Conservation (phyloP, 2,797 vertebrate species). For the Pseudopleuronectes americanus region DNA sequence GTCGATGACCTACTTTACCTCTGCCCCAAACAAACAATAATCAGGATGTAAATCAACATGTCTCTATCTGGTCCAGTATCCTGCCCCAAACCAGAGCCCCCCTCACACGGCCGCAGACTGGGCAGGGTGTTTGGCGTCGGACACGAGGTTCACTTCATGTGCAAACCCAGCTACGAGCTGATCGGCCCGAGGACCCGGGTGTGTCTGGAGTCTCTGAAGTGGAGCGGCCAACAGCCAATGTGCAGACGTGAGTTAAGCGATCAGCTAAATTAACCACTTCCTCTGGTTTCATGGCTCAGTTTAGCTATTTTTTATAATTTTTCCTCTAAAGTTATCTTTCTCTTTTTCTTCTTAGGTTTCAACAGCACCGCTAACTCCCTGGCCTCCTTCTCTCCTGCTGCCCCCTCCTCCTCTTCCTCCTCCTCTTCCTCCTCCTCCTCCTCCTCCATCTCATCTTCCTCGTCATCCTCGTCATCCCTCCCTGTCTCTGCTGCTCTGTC, state of each 20-base stretch:
- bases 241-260: conserved; percentile 81
- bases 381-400: conserved; percentile 48
- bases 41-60: not conserved
- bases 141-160: conserved; percentile 89
- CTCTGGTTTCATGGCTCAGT: not conserved
- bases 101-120: conserved; percentile 82
- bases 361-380: conserved; percentile 51
- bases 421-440: conserved; percentile 22
- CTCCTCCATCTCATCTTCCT: conserved; percentile 3
- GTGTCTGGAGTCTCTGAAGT: conserved; percentile 83
- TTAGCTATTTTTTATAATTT: not conserved
- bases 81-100: conserved; percentile 79
- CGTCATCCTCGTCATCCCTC: conserved; percentile 2
- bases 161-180: conserved; percentile 81
- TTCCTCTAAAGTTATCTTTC: not conserved
- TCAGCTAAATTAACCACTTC: not conserved
- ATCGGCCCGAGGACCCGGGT: conserved; percentile 83
- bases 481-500: conserved; percentile 34
- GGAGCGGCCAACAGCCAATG: conserved; percentile 86
- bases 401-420: conserved; percentile 22
- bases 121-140: conserved; percentile 79
- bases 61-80: conserved; percentile 63
- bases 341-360: conserved; percentile 42
- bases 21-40: too few species aligned
- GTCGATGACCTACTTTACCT: too few species aligned